These are phyloP conservation scores for Syrrhaptes paradoxus DNA, from an alignment of 2,113 vertebrate genomes.

Conservation along the genomic window DNA sequence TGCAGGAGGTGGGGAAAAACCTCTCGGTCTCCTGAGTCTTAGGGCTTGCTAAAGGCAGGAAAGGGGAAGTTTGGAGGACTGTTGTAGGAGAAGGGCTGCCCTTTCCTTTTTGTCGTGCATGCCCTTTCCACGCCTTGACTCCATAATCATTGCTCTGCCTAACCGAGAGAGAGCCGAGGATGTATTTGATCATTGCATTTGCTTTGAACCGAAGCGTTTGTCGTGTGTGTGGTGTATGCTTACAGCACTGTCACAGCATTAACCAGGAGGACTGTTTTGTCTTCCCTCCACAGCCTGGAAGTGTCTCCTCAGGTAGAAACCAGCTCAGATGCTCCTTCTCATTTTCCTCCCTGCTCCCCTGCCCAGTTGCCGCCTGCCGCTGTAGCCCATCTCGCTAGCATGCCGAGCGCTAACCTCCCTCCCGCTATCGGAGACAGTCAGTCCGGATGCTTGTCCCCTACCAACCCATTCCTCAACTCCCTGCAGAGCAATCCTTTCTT, in stretches of 20 bases:
- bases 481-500: slow-evolving; percentile 89
- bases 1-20: not conserved
- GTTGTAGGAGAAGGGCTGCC: slow-evolving; percentile 13
- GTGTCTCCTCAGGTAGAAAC: slow-evolving; percentile 89
- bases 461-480: slow-evolving; percentile 88
- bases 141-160: slow-evolving; percentile 56
- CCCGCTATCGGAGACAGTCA: slow-evolving; percentile 63
- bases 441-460: slow-evolving; percentile 74
- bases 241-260: slow-evolving; percentile 70
- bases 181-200: not conserved
- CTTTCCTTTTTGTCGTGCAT: slow-evolving; percentile 4
- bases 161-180: not conserved
- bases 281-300: slow-evolving; percentile 95
- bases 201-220: not conserved
- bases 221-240: slow-evolving; percentile 28
- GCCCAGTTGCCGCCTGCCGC: slow-evolving; percentile 57
- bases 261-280: slow-evolving; percentile 87
- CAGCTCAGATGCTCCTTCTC: slow-evolving; percentile 80
- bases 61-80: not conserved
- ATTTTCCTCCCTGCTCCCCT: slow-evolving; percentile 74
- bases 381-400: slow-evolving; percentile 61
- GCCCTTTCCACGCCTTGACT: slow-evolving; percentile 3
- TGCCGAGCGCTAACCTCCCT: slow-evolving; percentile 74
- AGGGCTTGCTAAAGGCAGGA: not conserved
- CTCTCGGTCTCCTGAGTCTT: not conserved